A percentile compares a stretch with the other conserved stretches of the same genome.
Evolutionary conservation across 2,888 invertebrate genomes (phyloP).

Genomic region (Folsomia candida): DNA sequence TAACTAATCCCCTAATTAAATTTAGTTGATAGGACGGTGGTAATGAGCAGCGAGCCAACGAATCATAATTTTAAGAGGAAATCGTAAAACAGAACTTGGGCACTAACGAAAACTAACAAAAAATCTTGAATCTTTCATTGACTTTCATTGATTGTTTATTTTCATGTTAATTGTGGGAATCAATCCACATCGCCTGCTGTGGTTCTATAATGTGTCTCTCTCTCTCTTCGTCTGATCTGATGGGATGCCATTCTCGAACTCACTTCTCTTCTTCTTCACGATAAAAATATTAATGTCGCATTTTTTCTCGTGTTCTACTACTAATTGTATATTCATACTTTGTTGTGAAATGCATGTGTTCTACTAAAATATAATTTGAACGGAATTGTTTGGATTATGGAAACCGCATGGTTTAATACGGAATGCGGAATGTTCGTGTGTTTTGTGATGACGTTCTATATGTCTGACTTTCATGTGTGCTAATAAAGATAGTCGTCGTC

Average conservation of each 20-base stretch:
- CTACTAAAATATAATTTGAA: neutral
- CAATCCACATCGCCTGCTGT: neutral
- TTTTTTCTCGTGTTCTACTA: neutral
- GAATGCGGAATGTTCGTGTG: constrained; percentile 14
- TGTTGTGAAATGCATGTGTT: neutral
- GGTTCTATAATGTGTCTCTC: too few species aligned
- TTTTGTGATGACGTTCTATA: neutral
- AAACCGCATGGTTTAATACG: neutral
- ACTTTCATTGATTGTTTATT: neutral
- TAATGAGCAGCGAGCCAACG: too few species aligned
- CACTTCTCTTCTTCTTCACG: neutral
- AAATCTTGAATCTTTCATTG: too few species aligned
- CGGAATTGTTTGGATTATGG: neutral
- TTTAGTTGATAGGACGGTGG: too few species aligned
- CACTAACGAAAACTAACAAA: too few species aligned
- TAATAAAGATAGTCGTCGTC: constrained; percentile 37
- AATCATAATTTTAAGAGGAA: too few species aligned
- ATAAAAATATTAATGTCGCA: too few species aligned
- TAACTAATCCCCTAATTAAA: too few species aligned
- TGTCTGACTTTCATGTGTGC: constrained; percentile 1
- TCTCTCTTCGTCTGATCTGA: too few species aligned
- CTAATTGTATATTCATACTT: neutral
- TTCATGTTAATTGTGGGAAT: neutral
- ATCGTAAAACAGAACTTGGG: too few species aligned
- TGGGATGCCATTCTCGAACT: too few species aligned